Percentiles rank a stretch among this genome's conserved stretches.
Evolutionary conservation across 92 coral and sea anemone genomes (phyloP).

Genomic region (Phenganax subtilis): DNA sequence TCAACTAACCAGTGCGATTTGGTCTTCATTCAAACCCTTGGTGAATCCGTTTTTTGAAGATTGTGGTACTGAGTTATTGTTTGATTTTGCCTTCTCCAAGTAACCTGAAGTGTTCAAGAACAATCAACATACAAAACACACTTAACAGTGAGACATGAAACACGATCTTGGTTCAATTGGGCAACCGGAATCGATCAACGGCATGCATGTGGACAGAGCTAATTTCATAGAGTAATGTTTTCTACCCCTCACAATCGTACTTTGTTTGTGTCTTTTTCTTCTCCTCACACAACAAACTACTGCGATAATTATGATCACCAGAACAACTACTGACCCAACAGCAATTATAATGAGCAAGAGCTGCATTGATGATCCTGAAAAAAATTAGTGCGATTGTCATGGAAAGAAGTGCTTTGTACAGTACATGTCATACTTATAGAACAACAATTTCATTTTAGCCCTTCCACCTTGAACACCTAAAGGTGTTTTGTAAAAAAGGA

Average conservation of each 20-base stretch:
- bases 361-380: constrained; percentile 11
- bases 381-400: neutral
- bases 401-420: too few relatives aligned
- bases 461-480: neutral
- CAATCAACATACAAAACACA: too few relatives aligned
- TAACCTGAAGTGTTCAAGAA: neutral
- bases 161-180: too few relatives aligned
- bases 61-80: neutral
- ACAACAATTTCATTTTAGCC: neutral
- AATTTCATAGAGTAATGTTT: too few relatives aligned
- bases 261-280: constrained; percentile 25
- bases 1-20: constrained; percentile 20
- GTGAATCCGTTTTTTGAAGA: neutral
- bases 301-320: constrained; percentile 14
- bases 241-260: neutral
- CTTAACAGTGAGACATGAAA: too few relatives aligned
- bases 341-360: constrained; percentile 15
- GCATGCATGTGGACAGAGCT: too few relatives aligned
- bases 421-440: too few relatives aligned
- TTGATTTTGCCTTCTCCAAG: neutral
- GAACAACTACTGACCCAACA: constrained; percentile 19
- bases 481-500: neutral
- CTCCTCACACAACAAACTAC: constrained; percentile 21
- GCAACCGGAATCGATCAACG: too few relatives aligned
- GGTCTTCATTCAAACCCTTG: neutral